Percentiles rank a stretch among this genome's conserved stretches.
phyloP scores from a whole-genome alignment of 1,140 invertebrate genomes.

The Gryllus bimaculatus region DNA sequence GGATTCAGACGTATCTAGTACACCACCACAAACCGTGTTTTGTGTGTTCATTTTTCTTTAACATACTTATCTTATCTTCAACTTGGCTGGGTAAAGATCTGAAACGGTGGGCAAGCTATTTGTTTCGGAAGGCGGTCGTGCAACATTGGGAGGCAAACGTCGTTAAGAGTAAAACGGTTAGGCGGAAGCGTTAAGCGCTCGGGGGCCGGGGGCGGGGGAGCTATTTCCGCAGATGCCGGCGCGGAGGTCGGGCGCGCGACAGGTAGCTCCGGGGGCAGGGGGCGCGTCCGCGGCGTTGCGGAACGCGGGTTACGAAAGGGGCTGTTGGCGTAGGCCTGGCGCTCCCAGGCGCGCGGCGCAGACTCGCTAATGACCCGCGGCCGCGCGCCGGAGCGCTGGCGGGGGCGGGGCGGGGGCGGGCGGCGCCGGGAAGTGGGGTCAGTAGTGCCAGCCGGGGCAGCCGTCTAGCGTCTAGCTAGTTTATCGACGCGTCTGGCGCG shows the following conservation, averaged over 20 bases:
- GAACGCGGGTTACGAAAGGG: not conserved
- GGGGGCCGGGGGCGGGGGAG: no score
- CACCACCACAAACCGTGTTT: no score
- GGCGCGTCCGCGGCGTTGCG: not conserved
- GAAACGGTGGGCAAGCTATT: no score
- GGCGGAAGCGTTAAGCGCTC: no score
- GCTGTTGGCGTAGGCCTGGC: not conserved
- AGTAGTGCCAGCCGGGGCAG: constrained; percentile 4
- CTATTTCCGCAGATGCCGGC: not conserved
- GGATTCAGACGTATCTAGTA: no score
- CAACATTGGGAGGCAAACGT: no score
- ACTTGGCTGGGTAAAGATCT: no score
- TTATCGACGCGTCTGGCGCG: constrained; percentile 12
- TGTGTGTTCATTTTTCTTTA: no score
- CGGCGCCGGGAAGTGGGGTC: constrained; percentile 7
- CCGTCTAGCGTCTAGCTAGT: constrained; percentile 10
- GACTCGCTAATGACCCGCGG: not conserved
- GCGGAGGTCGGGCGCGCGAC: not conserved
- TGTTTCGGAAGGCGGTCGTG: no score
- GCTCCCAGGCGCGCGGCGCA: not conserved
- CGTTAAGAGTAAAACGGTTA: no score
- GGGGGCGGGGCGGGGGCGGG: not conserved
- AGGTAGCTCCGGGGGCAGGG: not conserved
- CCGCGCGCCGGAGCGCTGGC: no score
- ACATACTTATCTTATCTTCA: no score